Conservation (phyloP, 1,140 invertebrate genomes). For the Anastrepha ludens region DNA sequence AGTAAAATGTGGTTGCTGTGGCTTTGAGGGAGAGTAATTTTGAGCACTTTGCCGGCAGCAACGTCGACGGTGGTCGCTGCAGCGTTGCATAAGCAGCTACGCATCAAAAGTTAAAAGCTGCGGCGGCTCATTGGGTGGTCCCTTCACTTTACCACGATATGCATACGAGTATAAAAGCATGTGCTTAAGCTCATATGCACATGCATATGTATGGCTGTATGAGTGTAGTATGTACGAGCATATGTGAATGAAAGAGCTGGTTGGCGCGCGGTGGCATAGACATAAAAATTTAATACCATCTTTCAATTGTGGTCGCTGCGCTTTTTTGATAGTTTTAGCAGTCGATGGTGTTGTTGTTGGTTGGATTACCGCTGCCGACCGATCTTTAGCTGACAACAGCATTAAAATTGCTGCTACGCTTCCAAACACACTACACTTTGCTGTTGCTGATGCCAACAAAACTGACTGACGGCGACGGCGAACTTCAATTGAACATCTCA, state of each 20-base stretch:
- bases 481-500: slow-evolving; percentile 68
- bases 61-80: not conserved
- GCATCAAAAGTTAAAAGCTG: slow-evolving; percentile 42
- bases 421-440: not conserved
- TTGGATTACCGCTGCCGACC: slow-evolving; percentile 1
- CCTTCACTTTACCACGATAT: not conserved
- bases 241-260: not conserved
- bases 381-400: slow-evolving; percentile 54
- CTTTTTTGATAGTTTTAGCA: slow-evolving; percentile 22
- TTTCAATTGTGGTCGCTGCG: slow-evolving; percentile 29
- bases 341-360: slow-evolving; percentile 1
- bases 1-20: slow-evolving; percentile 34
- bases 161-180: not conserved
- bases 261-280: slow-evolving; percentile 45
- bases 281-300: slow-evolving; percentile 42
- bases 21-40: slow-evolving; percentile 12
- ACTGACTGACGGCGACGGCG: slow-evolving; percentile 72
- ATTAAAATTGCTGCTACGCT: slow-evolving; percentile 27
- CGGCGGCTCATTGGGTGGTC: slow-evolving; percentile 59
- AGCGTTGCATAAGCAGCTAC: slow-evolving; percentile 28
- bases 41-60: not conserved
- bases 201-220: not conserved
- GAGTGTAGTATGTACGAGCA: too few species aligned
- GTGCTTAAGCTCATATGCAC: not conserved
- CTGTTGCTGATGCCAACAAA: slow-evolving; percentile 60